These are phyloP conservation scores for Rhinogobius similis DNA, from an alignment of 2,113 vertebrate genomes.

Conservation along the genomic window DNA sequence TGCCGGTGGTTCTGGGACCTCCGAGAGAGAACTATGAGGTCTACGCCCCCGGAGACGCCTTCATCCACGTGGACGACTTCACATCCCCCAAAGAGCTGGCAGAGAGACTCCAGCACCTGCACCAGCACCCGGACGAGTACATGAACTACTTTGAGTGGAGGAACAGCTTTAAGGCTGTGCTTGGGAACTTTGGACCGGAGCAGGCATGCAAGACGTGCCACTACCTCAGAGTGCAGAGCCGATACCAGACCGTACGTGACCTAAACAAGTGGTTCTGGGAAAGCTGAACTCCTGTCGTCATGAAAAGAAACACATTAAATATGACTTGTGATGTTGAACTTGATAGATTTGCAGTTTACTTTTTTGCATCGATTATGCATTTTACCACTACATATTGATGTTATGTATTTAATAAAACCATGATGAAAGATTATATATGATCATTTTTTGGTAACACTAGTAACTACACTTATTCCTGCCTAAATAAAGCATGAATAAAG, in stretches of 20 bases:
- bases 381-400: no score
- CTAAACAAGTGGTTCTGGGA: conserved; percentile 9
- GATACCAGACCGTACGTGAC: not conserved
- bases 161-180: conserved; percentile 41
- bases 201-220: not conserved
- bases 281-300: not conserved
- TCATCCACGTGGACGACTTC: conserved; percentile 88
- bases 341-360: no score
- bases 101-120: conserved; percentile 80
- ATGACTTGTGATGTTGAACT: no score
- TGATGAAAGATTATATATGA: no score
- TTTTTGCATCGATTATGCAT: no score
- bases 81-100: conserved; percentile 82
- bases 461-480: no score
- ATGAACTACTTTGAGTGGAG: conserved; percentile 86
- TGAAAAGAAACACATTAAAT: no score
- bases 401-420: no score
- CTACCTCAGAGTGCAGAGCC: not conserved
- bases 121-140: conserved; percentile 81
- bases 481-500: no score
- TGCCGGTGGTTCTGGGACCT: conserved; percentile 86
- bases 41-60: conserved; percentile 84
- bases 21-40: conserved; percentile 88
- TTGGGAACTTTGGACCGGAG: not conserved
- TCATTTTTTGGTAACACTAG: no score